Evolutionary conservation across 2,113 vertebrate genomes (phyloP).

Genomic region (Eulemur rufifrons): DNA sequence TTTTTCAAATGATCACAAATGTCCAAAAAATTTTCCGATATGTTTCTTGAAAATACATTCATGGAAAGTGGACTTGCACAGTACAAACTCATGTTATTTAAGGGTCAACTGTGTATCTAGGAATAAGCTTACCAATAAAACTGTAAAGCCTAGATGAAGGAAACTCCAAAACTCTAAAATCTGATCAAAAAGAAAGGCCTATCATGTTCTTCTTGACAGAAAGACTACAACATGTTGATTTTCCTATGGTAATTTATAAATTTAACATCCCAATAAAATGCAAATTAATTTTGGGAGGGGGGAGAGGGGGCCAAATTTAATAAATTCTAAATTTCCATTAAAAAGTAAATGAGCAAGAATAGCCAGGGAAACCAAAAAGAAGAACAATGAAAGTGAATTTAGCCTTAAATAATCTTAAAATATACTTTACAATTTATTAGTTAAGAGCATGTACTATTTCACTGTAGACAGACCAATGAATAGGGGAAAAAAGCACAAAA

Average conservation of each 20-base stretch:
- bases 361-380: neutral
- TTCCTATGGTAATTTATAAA: neutral
- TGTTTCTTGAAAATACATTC: no score
- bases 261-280: neutral
- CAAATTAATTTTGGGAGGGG: neutral
- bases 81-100: no score
- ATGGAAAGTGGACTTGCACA: no score
- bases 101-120: neutral
- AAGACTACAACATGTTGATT: neutral
- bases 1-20: no score
- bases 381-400: neutral
- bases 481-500: neutral
- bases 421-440: neutral
- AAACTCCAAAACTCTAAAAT: neutral
- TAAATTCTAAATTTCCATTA: neutral
- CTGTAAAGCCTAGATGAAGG: neutral
- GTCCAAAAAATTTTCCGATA: no score
- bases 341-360: neutral
- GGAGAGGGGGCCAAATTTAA: neutral
- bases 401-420: neutral
- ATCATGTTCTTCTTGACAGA: neutral
- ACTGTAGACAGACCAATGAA: neutral
- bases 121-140: neutral
- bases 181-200: neutral
- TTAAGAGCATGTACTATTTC: neutral